phyloP scores from a whole-genome alignment of 1,140 invertebrate genomes.

The Saccostrea echinata region DNA sequence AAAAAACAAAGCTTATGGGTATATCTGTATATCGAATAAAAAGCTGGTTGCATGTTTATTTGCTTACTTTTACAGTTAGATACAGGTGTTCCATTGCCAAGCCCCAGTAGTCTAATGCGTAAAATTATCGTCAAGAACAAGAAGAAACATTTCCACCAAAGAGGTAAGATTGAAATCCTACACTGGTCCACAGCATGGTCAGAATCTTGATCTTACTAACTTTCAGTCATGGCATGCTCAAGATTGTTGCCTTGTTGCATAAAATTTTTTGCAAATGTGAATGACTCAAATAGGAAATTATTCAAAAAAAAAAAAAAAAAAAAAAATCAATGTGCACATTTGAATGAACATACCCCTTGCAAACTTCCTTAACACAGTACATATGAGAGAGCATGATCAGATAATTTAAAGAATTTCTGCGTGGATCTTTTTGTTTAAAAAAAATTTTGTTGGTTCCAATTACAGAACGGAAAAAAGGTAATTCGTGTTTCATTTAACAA shows the following conservation, averaged over 20 bases:
- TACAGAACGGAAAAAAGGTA: constrained; percentile 27
- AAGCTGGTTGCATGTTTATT: background rate
- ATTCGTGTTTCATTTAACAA: constrained; percentile 10
- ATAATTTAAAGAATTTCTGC: background rate
- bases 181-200: constrained; percentile 13
- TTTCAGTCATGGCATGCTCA: background rate
- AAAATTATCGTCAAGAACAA: constrained; percentile 99
- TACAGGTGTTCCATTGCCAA: constrained; percentile 90
- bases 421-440: background rate
- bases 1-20: no score
- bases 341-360: background rate
- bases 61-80: constrained; percentile 82
- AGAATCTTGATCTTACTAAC: constrained; percentile 20
- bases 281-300: background rate
- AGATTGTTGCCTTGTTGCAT: constrained; percentile 15
- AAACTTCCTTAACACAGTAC: background rate
- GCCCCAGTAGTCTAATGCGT: constrained; percentile 89
- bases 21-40: background rate
- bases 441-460: constrained; percentile 9
- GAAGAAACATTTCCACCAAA: constrained; percentile 94
- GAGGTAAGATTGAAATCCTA: constrained; percentile 55
- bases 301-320: no score
- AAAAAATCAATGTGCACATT: background rate
- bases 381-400: background rate
- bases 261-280: background rate